These are phyloP conservation scores for Nerophis lumbriciformis DNA, from an alignment of 2,113 vertebrate genomes.

Conservation along the genomic window DNA sequence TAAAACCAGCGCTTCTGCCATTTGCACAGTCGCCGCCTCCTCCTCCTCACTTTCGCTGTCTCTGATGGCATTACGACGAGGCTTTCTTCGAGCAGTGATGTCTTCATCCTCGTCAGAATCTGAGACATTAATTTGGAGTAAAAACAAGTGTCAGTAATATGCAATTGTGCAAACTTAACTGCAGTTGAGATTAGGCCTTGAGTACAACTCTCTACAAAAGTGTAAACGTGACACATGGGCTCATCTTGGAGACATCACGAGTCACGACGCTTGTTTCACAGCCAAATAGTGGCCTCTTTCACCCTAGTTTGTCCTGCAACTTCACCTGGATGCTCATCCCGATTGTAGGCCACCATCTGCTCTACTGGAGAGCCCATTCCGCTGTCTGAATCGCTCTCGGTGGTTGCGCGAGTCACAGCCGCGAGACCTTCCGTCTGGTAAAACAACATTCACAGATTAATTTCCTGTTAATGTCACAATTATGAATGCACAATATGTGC, in stretches of 20 bases:
- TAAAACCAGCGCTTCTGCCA: slow-evolving; percentile 40
- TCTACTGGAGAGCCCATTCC: slow-evolving; percentile 67
- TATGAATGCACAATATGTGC: background rate
- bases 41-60: slow-evolving; percentile 78
- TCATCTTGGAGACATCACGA: background rate
- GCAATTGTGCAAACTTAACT: background rate
- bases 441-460: background rate
- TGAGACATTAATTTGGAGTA: slow-evolving; percentile 12
- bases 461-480: background rate
- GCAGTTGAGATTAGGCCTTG: too few species aligned
- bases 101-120: slow-evolving; percentile 87
- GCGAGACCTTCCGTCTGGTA: slow-evolving; percentile 46
- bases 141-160: background rate
- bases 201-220: background rate
- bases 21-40: slow-evolving; percentile 30
- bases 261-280: slow-evolving; percentile 10
- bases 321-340: slow-evolving; percentile 44
- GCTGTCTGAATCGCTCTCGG: slow-evolving; percentile 79
- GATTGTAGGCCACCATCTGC: slow-evolving; percentile 20
- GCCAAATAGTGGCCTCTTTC: background rate
- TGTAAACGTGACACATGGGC: background rate
- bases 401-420: slow-evolving; percentile 8
- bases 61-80: slow-evolving; percentile 75
- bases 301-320: slow-evolving; percentile 8
- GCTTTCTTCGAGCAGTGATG: slow-evolving; percentile 71